Evolutionary conservation across 2,113 vertebrate genomes (phyloP).

Genomic region (Uropsilus gracilis): DNA sequence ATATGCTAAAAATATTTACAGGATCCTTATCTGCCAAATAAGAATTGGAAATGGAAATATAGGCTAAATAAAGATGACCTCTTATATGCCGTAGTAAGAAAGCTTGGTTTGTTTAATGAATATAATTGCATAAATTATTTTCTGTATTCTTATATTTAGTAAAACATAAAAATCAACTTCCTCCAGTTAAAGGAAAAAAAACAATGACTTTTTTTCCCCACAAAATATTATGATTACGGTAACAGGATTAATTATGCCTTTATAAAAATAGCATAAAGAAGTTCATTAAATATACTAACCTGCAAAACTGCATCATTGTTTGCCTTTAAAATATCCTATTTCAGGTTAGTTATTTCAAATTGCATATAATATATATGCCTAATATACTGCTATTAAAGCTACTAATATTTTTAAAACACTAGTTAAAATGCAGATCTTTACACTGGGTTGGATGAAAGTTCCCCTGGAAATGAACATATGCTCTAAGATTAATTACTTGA

Average conservation of each 20-base stretch:
- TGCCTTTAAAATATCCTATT: neutral
- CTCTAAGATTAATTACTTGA: neutral
- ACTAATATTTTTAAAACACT: neutral
- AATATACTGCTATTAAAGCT: neutral
- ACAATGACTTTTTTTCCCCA: neutral
- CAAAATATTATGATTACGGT: neutral
- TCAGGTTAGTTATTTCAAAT: neutral
- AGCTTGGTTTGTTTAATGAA: neutral
- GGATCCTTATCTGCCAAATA: neutral
- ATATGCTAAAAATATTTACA: neutral
- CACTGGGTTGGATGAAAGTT: neutral
- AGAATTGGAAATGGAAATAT: neutral
- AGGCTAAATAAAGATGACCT: neutral
- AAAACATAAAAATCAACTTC: neutral
- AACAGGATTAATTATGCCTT: neutral
- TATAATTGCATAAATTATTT: neutral
- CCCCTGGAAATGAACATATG: neutral
- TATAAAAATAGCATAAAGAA: neutral
- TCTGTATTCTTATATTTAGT: neutral
- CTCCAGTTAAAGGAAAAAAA: neutral
- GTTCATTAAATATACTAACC: neutral
- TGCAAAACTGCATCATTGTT: neutral
- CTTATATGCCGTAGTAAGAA: neutral
- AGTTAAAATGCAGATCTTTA: neutral
- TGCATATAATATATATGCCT: neutral